Evolutionary conservation across 2,113 vertebrate genomes (phyloP), one percentile per base, ranked within the genome.

Genomic region (Tyrannus savana): DNA sequence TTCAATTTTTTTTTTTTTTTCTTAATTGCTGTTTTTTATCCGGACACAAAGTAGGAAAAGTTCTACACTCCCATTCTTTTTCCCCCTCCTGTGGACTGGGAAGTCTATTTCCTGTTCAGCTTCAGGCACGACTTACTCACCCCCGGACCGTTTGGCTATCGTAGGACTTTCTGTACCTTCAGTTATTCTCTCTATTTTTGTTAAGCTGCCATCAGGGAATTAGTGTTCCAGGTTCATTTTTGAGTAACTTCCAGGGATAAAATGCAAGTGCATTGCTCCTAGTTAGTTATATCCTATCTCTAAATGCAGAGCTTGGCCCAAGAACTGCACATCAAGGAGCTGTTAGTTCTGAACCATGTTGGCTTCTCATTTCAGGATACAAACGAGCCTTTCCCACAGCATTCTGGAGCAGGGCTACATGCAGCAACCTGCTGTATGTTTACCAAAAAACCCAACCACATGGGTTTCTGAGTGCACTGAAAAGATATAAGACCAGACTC

Each of bases 61-160:
- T 69, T 80, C 28, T 62, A 68, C 16, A 41, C 52, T 8, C 19
- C 1, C 1, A 5, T 23, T 58, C 23, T 14, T 63, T 68, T 59
- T 37, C 17, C 39, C 1, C 41, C 10, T 5, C 2, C 25, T n/a
- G 4, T 12, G 7, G 35, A 11, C 17, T 79, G 77, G n/a, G 47
- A 94, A 90, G 88, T 63, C 41, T 86, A 69, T 73, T 93, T 88
- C 58, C 78, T 69, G 3, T 27, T 56, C 53, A 77, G 46, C 50
- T 91, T 86, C 19, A 84, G 42, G 41, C 35, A 84, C 35, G 46
- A 14, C 14, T 90, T 53, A 31, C 23, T 77, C 28, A 5, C 46
- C 46, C n/a, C 55, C 0, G 0, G 52, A n/a, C 30, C 10, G 22
- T 72, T 89, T 87, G 60, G 88, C 87, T 35, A 42, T 5, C 0